These are phyloP conservation scores for Mesocricetus auratus DNA, from an alignment of 2,113 vertebrate species.

Conservation along the genomic window DNA sequence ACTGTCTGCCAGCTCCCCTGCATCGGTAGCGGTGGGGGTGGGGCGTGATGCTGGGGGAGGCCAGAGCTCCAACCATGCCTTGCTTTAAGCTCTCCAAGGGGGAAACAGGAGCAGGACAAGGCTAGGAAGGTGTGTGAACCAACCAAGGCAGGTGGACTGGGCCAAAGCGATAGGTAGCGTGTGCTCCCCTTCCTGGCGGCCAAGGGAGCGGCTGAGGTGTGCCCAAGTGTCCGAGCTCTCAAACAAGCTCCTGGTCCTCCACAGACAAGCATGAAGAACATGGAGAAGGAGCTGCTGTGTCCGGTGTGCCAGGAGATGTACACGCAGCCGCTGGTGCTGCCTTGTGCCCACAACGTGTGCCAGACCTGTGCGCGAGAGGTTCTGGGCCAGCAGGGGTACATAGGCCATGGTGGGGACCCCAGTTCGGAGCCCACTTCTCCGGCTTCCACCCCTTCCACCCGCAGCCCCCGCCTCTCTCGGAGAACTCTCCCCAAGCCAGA, in stretches of 20 bases:
- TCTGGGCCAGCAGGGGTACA: constrained; percentile 94
- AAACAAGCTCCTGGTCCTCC: constrained; percentile 61
- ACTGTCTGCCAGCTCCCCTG: not conserved
- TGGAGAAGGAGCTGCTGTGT: constrained; percentile 96
- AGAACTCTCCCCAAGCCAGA: constrained; percentile 92
- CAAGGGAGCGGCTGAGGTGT: not conserved
- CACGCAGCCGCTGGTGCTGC: constrained; percentile 96
- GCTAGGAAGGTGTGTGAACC: not conserved
- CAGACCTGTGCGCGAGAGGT: constrained; percentile 96
- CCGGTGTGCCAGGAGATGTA: constrained; percentile 97
- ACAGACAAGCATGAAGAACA: constrained; percentile 98
- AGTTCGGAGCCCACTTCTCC: constrained; percentile 95
- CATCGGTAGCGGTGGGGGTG: not conserved
- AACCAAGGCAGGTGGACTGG: not conserved
- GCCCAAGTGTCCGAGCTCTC: constrained; percentile 25
- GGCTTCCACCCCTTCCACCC: constrained; percentile 92
- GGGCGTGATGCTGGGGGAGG: constrained; percentile 8
- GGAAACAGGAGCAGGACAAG: not conserved
- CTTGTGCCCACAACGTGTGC: constrained; percentile 96
- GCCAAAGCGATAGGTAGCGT: not conserved
- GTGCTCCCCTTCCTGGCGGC: not conserved
- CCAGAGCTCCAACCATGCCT: not conserved
- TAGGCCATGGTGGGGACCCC: constrained; percentile 88
- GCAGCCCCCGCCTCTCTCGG: constrained; percentile 93
- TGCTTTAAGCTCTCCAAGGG: not conserved